Base-by-base conservation (phyloP, 1,140 invertebrate species). In the Pseudomyrmex flavicornis region DNA sequence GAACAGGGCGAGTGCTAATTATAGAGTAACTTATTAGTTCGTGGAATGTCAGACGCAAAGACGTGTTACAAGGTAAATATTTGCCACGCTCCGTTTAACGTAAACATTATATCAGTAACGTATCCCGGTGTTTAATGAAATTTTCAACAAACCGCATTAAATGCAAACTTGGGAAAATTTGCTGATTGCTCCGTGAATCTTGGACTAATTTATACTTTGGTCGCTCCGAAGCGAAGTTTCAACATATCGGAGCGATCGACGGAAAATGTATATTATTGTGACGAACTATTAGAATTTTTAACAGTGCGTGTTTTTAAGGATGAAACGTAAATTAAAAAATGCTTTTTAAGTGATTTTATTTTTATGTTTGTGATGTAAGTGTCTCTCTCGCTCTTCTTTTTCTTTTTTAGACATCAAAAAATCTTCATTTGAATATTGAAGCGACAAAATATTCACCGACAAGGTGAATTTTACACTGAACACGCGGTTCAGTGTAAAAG, bases 1-100 rank as follows among this genome's bases (percentile, higher is more conserved):
- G 77, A 84, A 73, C 80, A 63, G 75, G 48, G 69, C 59, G 75
- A 72, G 75, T 54, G 88, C 88, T 89, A 89, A 89, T 89, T 89
- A 89, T 85, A 88, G 79, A 66, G 58, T 77, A 88, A 86, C 80
- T 88, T 89, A 89, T 88, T 88, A 89, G 87, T 86, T 89, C 61
- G 79, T 75, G 84, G 74, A 15, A 84, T 75, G 79, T 88, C 86
- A 73, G 76, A 48, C 70, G 84, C 79, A 85, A 65, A 83, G 84
- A 84, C 69, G 76, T 80, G 76, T 80, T 80, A 70, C 87, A 72
- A 48, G 59, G 84, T 80, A 89, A 89, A 89, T 89, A 88, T 89
- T 89, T 88, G 88, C 69, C 80, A 61, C 54, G 84, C 52, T 58
- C 20, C 15, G 26, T 9, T 26, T 13, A 26, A 17, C 8, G 5